Percentiles rank a stretch among this genome's conserved stretches.
phyloP scores from a whole-genome alignment of 2,797 vertebrate genomes.

The Pelobates cultripes region DNA sequence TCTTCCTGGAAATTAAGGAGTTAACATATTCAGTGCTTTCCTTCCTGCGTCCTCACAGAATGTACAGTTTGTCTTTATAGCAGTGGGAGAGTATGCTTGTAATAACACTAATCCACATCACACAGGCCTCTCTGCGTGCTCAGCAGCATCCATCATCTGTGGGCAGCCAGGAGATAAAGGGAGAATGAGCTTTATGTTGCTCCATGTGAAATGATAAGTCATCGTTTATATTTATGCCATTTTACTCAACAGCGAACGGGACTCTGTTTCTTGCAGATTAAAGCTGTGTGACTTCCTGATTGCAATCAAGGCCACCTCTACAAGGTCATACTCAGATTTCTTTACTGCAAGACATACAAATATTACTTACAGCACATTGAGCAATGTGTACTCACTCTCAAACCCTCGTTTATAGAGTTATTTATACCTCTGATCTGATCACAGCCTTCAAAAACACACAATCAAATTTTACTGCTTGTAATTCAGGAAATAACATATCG shows the following conservation, averaged over 20 bases:
- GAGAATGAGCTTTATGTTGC: slow-evolving; percentile 66
- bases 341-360: background rate
- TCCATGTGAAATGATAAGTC: slow-evolving; percentile 66
- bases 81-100: slow-evolving; percentile 8
- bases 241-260: slow-evolving; percentile 36
- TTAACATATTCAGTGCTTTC: background rate
- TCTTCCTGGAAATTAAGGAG: background rate
- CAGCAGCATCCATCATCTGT: slow-evolving; percentile 71
- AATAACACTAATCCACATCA: slow-evolving; percentile 40
- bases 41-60: slow-evolving; percentile 43
- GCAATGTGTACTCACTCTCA: too few relatives aligned
- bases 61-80: slow-evolving; percentile 8
- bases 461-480: too few relatives aligned
- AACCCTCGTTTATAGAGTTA: too few relatives aligned
- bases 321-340: slow-evolving; percentile 21
- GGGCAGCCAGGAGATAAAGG: slow-evolving; percentile 70
- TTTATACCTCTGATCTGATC: too few relatives aligned
- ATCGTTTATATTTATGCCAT: slow-evolving; percentile 68
- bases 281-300: slow-evolving; percentile 68
- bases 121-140: slow-evolving; percentile 13
- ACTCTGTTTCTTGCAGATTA: slow-evolving; percentile 70
- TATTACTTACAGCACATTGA: background rate
- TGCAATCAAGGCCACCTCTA: slow-evolving; percentile 66
- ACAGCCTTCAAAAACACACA: too few relatives aligned
- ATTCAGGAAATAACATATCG: too few relatives aligned